Percentiles rank a stretch among this genome's conserved stretches.
These are phyloP conservation scores for Gambusia holbrooki DNA, from an alignment of 2,113 vertebrate genomes.

Conservation along the genomic window DNA sequence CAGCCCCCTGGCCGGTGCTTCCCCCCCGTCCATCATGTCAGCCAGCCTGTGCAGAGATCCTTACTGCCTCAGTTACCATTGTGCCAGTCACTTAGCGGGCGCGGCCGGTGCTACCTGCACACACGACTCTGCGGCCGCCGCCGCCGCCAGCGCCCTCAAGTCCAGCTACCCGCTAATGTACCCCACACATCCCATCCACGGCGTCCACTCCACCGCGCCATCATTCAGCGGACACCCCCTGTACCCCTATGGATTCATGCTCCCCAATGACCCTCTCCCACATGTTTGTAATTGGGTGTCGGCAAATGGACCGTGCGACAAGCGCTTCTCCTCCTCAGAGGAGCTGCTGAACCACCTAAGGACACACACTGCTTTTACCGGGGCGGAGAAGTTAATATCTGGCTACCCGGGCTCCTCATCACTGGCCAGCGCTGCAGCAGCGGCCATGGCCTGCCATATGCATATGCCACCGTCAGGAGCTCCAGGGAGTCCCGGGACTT, in stretches of 20 bases:
- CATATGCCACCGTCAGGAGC: slow-evolving; percentile 94
- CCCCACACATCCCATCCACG: slow-evolving; percentile 91
- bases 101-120: slow-evolving; percentile 89
- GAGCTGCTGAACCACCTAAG: slow-evolving; percentile 98
- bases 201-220: slow-evolving; percentile 90
- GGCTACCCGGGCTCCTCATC: slow-evolving; percentile 95
- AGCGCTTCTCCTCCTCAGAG: slow-evolving; percentile 96
- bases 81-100: slow-evolving; percentile 94
- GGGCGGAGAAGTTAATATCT: slow-evolving; percentile 95
- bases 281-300: slow-evolving; percentile 99
- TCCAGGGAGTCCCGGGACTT: slow-evolving; percentile 90
- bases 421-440: slow-evolving; percentile 92
- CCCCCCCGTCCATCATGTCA: slow-evolving; percentile 96
- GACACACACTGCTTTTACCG: slow-evolving; percentile 98
- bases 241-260: slow-evolving; percentile 98
- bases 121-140: slow-evolving; percentile 85
- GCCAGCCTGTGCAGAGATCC: slow-evolving; percentile 98
- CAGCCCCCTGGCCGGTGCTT: slow-evolving; percentile 93
- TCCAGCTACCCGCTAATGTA: slow-evolving; percentile 96
- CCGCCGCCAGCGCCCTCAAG: slow-evolving; percentile 86
- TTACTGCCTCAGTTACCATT: slow-evolving; percentile 99
- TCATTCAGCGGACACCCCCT: slow-evolving; percentile 93
- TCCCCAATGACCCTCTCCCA: slow-evolving; percentile 96
- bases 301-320: slow-evolving; percentile 98
- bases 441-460: slow-evolving; percentile 99